These are phyloP conservation scores for Hypotaenidia okinawae DNA, from an alignment of 2,797 vertebrate genomes.

Conservation along the genomic window DNA sequence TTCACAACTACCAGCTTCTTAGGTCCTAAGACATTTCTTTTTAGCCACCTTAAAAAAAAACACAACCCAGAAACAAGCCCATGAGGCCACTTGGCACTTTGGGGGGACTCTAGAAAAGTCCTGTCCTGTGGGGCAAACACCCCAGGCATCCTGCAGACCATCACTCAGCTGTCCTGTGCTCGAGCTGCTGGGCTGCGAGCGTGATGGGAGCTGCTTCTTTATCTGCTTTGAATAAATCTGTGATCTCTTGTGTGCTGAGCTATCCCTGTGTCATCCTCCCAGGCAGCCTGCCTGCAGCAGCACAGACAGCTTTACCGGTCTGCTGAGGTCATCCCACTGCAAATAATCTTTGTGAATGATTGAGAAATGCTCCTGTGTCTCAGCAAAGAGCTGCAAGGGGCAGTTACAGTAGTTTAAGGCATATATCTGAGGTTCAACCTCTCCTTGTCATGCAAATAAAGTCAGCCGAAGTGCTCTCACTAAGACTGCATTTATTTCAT, in stretches of 20 bases:
- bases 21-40: background rate
- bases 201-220: background rate
- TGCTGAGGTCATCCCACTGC: background rate
- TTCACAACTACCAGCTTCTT: background rate
- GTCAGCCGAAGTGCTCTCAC: background rate
- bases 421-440: background rate
- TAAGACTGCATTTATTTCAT: background rate
- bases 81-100: background rate
- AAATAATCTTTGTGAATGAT: background rate
- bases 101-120: background rate
- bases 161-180: accelerated
- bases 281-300: background rate
- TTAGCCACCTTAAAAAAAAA: background rate
- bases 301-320: background rate
- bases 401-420: background rate
- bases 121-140: accelerated
- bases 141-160: background rate
- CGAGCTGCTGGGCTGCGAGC: background rate
- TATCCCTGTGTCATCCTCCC: background rate
- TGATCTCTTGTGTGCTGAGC: background rate
- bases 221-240: background rate
- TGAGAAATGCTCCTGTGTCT: background rate
- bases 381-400: background rate
- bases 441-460: background rate
- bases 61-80: background rate